Conservation (phyloP, 2,888 invertebrate species). For the Neoitamus cyanurus region DNA sequence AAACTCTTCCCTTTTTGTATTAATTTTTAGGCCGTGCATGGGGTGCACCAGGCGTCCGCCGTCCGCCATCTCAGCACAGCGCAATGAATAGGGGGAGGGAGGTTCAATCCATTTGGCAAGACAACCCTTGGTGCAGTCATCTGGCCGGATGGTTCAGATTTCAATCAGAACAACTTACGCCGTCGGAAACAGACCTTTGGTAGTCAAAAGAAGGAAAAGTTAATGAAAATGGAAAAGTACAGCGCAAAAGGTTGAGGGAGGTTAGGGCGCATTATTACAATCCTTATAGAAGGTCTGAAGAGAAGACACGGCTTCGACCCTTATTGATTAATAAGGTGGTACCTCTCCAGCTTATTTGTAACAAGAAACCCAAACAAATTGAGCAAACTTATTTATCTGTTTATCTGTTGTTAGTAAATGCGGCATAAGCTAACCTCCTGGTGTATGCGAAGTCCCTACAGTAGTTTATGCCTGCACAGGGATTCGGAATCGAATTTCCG, state of each 20-base stretch:
- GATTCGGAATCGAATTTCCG: not conserved
- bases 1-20: not conserved
- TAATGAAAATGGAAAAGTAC: conserved; percentile 5
- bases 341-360: not conserved
- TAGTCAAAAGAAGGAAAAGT: not conserved
- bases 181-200: not conserved
- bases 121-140: conserved; percentile 28
- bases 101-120: conserved; percentile 25
- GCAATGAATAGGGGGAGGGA: not conserved
- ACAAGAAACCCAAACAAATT: not conserved
- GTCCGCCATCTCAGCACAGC: not conserved
- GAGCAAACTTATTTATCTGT: conserved; percentile 8
- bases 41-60: not conserved
- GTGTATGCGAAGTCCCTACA: not conserved
- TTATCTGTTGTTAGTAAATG: not conserved
- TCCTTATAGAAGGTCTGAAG: not conserved
- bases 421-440: not conserved
- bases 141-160: not conserved
- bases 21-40: conserved; percentile 4
- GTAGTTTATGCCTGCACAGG: not conserved
- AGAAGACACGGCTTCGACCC: not conserved
- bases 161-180: conserved; percentile 23
- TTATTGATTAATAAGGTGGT: not conserved
- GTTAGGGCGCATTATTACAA: not conserved
- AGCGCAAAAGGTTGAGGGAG: not conserved